A percentile compares a stretch with the other conserved stretches of the same genome.
Conservation (phyloP, 30 jellyfish, hydroid and myxozoan species). For the Catostylus mosaicus region DNA sequence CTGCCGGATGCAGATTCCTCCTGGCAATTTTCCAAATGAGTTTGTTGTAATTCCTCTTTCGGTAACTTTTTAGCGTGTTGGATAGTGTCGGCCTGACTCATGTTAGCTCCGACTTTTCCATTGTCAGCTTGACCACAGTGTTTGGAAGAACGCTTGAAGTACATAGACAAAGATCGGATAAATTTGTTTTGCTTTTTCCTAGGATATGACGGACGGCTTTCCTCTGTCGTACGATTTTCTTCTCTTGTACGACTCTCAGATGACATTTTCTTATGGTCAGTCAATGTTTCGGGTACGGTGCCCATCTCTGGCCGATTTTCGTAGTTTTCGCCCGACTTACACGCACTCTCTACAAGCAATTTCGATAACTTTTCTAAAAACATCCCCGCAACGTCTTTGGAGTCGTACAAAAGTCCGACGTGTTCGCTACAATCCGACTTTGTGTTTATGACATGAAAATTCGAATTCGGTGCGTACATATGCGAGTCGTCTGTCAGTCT, state of each 20-base stretch:
- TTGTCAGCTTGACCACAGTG: not conserved
- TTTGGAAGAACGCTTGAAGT: slow-evolving; percentile 27
- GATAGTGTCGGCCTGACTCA: not conserved
- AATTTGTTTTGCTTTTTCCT: slow-evolving; percentile 40
- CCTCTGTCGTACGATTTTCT: not conserved
- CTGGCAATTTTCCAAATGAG: not conserved
- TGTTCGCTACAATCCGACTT: slow-evolving; percentile 67
- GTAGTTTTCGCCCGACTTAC: not conserved
- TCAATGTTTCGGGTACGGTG: not conserved
- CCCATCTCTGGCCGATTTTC: not conserved
- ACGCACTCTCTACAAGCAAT: not conserved
- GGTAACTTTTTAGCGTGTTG: not conserved
- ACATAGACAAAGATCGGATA: slow-evolving; percentile 46
- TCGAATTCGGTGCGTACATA: slow-evolving; percentile 70
- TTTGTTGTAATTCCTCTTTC: not conserved
- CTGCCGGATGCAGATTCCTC: not conserved
- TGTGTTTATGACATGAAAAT: slow-evolving; percentile 74
- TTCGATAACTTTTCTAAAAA: slow-evolving; percentile 29
- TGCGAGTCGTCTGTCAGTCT: slow-evolving; percentile 44
- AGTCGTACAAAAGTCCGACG: slow-evolving; percentile 80
- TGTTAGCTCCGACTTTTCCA: not conserved
- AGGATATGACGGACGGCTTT: not conserved
- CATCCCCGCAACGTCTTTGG: slow-evolving; percentile 69
- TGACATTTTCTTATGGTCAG: not conserved
- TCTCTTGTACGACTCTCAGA: not conserved